Evolutionary conservation across 2,113 vertebrate genomes (phyloP).

Genomic region (mouse (Mus musculus)): DNA sequence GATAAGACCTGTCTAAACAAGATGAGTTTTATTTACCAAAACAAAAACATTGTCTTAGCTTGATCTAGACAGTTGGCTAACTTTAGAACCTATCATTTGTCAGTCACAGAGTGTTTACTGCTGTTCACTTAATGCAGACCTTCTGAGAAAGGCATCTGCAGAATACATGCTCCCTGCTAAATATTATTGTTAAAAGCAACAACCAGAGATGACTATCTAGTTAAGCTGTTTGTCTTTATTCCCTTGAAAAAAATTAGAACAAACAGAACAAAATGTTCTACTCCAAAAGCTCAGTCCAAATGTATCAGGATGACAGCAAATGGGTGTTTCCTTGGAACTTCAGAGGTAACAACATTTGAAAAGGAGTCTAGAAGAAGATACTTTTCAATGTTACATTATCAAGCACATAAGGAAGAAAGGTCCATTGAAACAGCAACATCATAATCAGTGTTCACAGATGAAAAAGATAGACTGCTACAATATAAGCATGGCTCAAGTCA

Average conservation of each 20-base stretch:
- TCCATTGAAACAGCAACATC: background rate
- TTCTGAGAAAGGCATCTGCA: constrained; percentile 75
- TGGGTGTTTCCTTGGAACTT: constrained; percentile 56
- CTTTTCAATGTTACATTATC: constrained; percentile 56
- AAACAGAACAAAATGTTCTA: constrained; percentile 80
- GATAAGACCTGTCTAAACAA: constrained; percentile 80
- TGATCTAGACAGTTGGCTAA: constrained; percentile 57
- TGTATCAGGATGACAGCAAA: constrained; percentile 75
- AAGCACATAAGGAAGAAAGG: constrained; percentile 1
- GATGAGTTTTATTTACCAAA: constrained; percentile 76
- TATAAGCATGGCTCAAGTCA: background rate
- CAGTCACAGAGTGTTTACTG: constrained; percentile 73
- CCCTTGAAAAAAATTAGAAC: constrained; percentile 59
- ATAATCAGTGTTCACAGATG: constrained; percentile 45
- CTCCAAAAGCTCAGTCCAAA: constrained; percentile 61
- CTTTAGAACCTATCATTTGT: constrained; percentile 72
- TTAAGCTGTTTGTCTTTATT: constrained; percentile 78
- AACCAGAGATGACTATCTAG: constrained; percentile 76
- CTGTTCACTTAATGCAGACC: constrained; percentile 75
- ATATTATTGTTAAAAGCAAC: constrained; percentile 80
- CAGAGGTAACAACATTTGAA: constrained; percentile 63
- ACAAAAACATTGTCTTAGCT: constrained; percentile 69
- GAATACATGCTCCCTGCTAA: constrained; percentile 77
- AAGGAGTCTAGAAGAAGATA: constrained; percentile 50
- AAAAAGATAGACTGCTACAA: background rate